Evolutionary conservation across 2,888 invertebrate genomes (phyloP), one percentile per base, ranked within the genome.

Genomic region (Stenodema calcarata): DNA sequence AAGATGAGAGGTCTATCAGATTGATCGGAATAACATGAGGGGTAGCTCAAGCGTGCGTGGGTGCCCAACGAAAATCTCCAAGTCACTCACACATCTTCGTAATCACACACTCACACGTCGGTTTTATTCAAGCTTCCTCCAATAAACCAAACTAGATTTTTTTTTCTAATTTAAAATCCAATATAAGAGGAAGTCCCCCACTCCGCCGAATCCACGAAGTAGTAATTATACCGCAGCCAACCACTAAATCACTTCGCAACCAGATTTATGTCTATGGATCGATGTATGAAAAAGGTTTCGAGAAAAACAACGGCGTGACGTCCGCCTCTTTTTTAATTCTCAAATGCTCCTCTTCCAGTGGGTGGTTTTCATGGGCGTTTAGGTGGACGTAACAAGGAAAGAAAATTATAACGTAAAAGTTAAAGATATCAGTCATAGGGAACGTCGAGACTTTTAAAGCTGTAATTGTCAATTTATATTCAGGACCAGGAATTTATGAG

Each of bases 381-480:
- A n/a, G 50, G 50, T n/a, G 50, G 16, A n/a, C n/a, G 50, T n/a
- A 18, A 50, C 50, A 4, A 18, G n/a, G 50, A 50, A 9, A 50
- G n/a, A n/a, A 50, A 50, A 50, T n/a, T 4, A 50, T 50, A 50
- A 50, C n/a, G 50, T n/a, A 28, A 70, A 70, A 23, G 16, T 41
- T 1, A 42, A n/a, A 41, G 42, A 42, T 76, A 76, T 35, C 2
- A 76, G 28, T 76, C 42, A 76, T 42, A 35, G 42, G 41, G 42
- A 76, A n/a, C 16, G 23, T 11, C 76, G 70, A 70, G 70, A 23
- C 30, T 14, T n/a, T n/a, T n/a, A 18, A n/a, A 27, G 79, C 62
- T 47, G 16, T 83, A 84, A 84, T 84, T 75, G 84, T 84, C 84
- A 84, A 84, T 84, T 84, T 84, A 84, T 84, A 84, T 84, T 42